A percentile compares a stretch with the other conserved stretches of the same genome.
phyloP scores from a whole-genome alignment of 2,888 invertebrate genomes.

The Physocephala rufipes region DNA sequence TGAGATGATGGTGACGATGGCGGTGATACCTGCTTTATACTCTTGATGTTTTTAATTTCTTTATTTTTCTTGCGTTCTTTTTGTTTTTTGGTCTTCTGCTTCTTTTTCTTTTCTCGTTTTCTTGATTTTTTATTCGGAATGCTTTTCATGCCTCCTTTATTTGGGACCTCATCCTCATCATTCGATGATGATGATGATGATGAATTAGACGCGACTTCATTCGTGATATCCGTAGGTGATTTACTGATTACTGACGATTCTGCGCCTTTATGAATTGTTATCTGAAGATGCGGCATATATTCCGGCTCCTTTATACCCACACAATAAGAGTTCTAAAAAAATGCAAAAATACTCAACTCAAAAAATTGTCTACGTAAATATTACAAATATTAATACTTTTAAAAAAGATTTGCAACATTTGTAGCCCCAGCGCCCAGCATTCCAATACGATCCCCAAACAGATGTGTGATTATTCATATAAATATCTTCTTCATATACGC shows the following conservation, averaged over 20 bases:
- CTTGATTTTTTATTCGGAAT: conserved; percentile 56
- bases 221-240: conserved; percentile 10
- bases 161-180: conserved; percentile 63
- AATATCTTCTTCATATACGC: conserved; percentile 94
- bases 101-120: conserved; percentile 59
- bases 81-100: conserved; percentile 60
- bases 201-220: conserved; percentile 4
- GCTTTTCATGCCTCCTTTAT: conserved; percentile 42
- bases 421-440: conserved; percentile 93
- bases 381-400: conserved; percentile 46
- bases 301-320: conserved; percentile 56
- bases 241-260: conserved; percentile 36
- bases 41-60: conserved; percentile 39
- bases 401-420: conserved; percentile 94
- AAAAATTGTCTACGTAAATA: not conserved
- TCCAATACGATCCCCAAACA: conserved; percentile 98
- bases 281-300: conserved; percentile 38
- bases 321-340: conserved; percentile 57
- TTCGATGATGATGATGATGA: conserved; percentile 64
- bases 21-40: conserved; percentile 29
- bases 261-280: conserved; percentile 10
- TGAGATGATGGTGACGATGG: conserved; percentile 58
- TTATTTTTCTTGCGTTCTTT: conserved; percentile 53
- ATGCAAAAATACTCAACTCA: too few relatives aligned
- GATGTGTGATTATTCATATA: conserved; percentile 91